phyloP scores from a whole-genome alignment of 2,888 invertebrate genomes.

The Chirona hameri region DNA sequence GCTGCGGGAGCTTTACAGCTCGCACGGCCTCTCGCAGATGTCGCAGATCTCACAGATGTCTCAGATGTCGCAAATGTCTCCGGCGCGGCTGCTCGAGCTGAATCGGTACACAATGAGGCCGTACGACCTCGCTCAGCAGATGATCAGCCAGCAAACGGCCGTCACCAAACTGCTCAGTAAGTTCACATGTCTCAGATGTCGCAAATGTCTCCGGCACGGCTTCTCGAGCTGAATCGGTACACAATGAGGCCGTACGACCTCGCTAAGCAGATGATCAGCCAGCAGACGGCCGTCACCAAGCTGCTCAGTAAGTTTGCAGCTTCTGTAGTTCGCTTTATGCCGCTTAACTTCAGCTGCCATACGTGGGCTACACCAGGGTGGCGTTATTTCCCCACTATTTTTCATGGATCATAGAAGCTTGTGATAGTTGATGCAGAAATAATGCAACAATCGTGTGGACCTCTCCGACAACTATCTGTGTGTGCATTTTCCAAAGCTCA shows the following conservation, averaged over 20 bases:
- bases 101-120: conserved; percentile 71
- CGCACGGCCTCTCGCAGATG: conserved; percentile 31
- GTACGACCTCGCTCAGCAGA: conserved; percentile 85
- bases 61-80: conserved; percentile 58
- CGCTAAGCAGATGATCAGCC: conserved; percentile 74
- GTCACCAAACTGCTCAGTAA: conserved; percentile 41
- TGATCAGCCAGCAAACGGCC: conserved; percentile 56
- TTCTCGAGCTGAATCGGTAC: conserved; percentile 69
- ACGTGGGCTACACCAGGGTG: no score
- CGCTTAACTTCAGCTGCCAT: no score
- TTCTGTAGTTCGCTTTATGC: no score
- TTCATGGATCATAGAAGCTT: no score
- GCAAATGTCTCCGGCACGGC: conserved; percentile 64
- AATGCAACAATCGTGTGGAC: no score
- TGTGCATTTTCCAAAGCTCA: no score
- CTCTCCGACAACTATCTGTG: no score
- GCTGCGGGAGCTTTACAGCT: conserved; percentile 38
- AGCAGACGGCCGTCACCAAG: conserved; percentile 47
- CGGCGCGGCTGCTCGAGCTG: conserved; percentile 71
- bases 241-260: conserved; percentile 83
- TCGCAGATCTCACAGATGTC: conserved; percentile 46
- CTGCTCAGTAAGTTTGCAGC: conserved; percentile 35
- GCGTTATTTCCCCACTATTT: no score
- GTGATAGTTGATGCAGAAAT: no score
- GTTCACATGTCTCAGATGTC: conserved; percentile 56